phyloP scores from a whole-genome alignment of 2,888 invertebrate species.

The Ectropis crepuscularia region DNA sequence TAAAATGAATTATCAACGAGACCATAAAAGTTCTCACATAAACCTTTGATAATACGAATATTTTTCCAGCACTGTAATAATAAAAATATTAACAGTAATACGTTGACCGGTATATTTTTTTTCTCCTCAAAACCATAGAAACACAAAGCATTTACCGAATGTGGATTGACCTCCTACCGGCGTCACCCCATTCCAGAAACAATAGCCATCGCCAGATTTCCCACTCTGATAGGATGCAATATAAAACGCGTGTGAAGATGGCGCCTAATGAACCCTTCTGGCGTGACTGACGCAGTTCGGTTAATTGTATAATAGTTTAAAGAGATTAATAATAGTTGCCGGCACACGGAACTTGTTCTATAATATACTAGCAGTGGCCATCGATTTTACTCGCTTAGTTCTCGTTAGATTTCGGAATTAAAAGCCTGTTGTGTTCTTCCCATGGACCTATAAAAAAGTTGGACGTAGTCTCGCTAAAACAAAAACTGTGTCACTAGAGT shows the following conservation, averaged over 20 bases:
- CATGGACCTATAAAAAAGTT: too few relatives aligned
- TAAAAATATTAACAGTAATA: too few relatives aligned
- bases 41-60: too few relatives aligned
- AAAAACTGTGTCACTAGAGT: too few relatives aligned
- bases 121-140: background rate
- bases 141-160: constrained; percentile 2
- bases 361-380: background rate
- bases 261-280: constrained; percentile 40
- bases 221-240: constrained; percentile 49
- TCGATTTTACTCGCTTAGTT: too few relatives aligned
- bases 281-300: constrained; percentile 19
- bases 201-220: constrained; percentile 53
- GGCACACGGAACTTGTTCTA: constrained; percentile 11
- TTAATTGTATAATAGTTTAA: constrained; percentile 18
- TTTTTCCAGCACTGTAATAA: too few relatives aligned
- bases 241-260: constrained; percentile 49
- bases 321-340: constrained; percentile 8
- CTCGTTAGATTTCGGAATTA: too few relatives aligned
- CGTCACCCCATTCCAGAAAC: constrained; percentile 48
- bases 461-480: too few relatives aligned
- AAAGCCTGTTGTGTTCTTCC: too few relatives aligned
- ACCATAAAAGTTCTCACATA: too few relatives aligned
- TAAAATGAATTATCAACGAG: too few relatives aligned
- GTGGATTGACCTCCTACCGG: constrained; percentile 38
- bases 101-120: too few relatives aligned